Base-by-base conservation (phyloP, 2,888 invertebrate species). In the Morpho achilles region DNA sequence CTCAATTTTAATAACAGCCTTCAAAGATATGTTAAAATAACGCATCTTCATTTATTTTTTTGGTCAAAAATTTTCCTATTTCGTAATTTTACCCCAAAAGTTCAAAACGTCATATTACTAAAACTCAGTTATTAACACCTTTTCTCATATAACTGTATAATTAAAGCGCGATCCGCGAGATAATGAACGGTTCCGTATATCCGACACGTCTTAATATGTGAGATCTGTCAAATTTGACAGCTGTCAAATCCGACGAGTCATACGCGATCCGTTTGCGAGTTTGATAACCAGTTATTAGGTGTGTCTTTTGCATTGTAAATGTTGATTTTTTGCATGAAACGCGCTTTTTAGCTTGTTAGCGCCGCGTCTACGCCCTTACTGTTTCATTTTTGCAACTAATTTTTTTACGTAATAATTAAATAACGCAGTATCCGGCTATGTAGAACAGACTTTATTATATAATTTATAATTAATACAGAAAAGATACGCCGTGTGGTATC, bases 131-230 rank as follows among this genome's bases (percentile, higher is more conserved):
- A 61, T 61, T 61, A 63, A 61, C 62, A 64, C 61, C 59, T 61
- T 53, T 58, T 59, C 56, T 56, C 53, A 16, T 41, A 61, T 62
- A 76, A 80, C 69, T 74, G 65, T 86, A 73, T 88, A 81, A 89
- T 88, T 89, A 89, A 81, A 79, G 76, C 69, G 71, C 73, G 64
- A 73, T 78, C 82, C 68, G 85, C 79, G 88, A 75, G 84, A 86
- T 87, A 89, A 89, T 88, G 76, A 80, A 61, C 65, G 84, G 84
- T 80, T 76, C 76, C 74, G 79, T 81, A 68, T 43, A 57, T 50
- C 59, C 50, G 61, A 56, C 56, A 59, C 59, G 54, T 54, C 54
- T 54, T 54, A 54, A 54, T 54, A 54, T 42, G 42, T 59, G 62
- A 61, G 70, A 58, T 62, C 79, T 80, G 81, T 86, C 84, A 84